Conservation (phyloP, 2,888 invertebrate genomes). For the Diarsia rubi region DNA sequence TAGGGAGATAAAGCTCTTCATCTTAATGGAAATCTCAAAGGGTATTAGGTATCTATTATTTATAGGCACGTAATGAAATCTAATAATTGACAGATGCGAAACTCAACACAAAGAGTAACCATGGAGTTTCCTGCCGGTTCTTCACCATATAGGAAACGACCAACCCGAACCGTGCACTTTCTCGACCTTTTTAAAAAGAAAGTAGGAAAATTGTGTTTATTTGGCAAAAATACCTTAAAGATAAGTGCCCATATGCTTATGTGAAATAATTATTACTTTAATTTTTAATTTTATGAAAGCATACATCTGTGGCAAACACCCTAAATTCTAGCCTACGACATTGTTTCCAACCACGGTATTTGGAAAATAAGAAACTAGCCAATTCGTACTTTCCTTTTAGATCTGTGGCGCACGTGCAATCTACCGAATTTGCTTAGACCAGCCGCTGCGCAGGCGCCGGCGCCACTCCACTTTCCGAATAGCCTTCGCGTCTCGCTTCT, state of each 20-base stretch:
- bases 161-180: no score
- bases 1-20: not conserved
- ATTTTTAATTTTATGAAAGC: no score
- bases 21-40: not conserved
- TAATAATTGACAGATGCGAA: not conserved
- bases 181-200: no score
- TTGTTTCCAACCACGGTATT: conserved; percentile 43
- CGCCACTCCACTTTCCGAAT: conserved; percentile 90
- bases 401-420: conserved; percentile 71
- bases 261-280: no score
- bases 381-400: conserved; percentile 65
- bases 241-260: no score
- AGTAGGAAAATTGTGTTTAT: no score
- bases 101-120: not conserved
- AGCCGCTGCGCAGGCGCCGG: conserved; percentile 83
- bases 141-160: no score
- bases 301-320: not conserved
- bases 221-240: no score
- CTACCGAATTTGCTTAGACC: conserved; percentile 87
- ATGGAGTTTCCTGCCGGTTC: no score
- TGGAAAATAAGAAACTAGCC: conserved; percentile 52
- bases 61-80: not conserved
- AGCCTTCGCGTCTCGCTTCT: conserved; percentile 89
- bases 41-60: not conserved
- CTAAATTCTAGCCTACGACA: conserved; percentile 25